Percentiles rank a stretch among this genome's conserved stretches.
Conservation (phyloP, 2,888 invertebrate genomes). For the Sinentomon sp. region DNA sequence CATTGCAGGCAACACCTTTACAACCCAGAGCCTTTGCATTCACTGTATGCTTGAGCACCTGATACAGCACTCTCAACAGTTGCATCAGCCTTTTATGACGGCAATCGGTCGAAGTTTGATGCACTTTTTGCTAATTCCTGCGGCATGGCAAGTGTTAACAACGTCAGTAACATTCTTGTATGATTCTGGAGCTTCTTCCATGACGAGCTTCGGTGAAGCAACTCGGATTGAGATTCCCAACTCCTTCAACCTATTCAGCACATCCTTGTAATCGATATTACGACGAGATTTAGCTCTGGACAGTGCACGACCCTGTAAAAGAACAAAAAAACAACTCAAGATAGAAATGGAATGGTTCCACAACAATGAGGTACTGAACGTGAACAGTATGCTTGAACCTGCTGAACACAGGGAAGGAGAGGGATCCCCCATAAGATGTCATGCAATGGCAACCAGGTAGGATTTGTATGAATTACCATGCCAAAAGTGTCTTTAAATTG, state of each 20-base stretch:
- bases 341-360: constrained; percentile 1
- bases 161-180: constrained; percentile 99
- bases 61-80: too few relatives aligned
- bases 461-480: background rate
- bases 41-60: too few relatives aligned
- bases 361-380: too few relatives aligned
- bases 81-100: constrained; percentile 92
- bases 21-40: too few relatives aligned
- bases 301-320: constrained; percentile 61
- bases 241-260: constrained; percentile 48
- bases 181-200: constrained; percentile 99
- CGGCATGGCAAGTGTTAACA: constrained; percentile 89
- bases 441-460: too few relatives aligned
- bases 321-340: constrained; percentile 4
- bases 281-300: constrained; percentile 91
- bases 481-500: background rate
- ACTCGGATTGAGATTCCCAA: constrained; percentile 84
- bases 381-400: too few relatives aligned
- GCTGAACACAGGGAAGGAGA: too few relatives aligned
- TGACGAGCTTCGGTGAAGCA: constrained; percentile 93
- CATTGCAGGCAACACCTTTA: too few relatives aligned
- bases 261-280: constrained; percentile 76
- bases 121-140: constrained; percentile 87
- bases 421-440: too few relatives aligned
- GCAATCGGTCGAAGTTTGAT: constrained; percentile 91